Conservation (phyloP, 1,140 invertebrate species). For the Brachionus rubens region DNA sequence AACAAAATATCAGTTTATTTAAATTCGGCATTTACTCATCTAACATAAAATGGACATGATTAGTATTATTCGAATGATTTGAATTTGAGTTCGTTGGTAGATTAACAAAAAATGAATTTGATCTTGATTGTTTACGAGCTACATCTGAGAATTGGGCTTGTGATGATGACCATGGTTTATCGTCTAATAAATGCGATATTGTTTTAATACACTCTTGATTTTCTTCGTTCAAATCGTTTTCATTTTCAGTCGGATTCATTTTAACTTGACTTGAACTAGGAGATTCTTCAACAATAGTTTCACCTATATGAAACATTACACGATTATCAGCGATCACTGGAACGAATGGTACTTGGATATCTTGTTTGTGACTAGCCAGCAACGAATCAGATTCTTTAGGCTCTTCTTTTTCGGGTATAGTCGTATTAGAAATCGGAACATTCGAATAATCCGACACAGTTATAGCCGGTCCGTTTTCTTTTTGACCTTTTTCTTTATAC, state of each 20-base stretch:
- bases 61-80: slow-evolving; percentile 4
- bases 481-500: background rate
- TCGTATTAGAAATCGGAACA: background rate
- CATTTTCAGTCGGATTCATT: background rate
- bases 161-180: slow-evolving; percentile 35
- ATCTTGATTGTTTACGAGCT: background rate
- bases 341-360: background rate
- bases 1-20: too few species aligned
- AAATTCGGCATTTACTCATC: background rate
- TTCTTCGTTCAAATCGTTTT: background rate
- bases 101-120: slow-evolving; percentile 11
- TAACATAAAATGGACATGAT: slow-evolving; percentile 16
- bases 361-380: background rate
- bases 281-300: slow-evolving; percentile 8
- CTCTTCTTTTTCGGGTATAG: background rate
- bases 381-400: background rate
- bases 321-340: background rate
- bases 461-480: background rate
- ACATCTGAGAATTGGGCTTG: slow-evolving; percentile 23
- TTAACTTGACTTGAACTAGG: background rate
- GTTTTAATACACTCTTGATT: slow-evolving; percentile 29
- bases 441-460: background rate
- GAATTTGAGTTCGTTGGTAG: background rate
- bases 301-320: slow-evolving; percentile 2
- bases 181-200: slow-evolving; percentile 27